Evolutionary conservation across 23 tunicate genomes (phyloP).

Genomic region (Diplosoma virens): DNA sequence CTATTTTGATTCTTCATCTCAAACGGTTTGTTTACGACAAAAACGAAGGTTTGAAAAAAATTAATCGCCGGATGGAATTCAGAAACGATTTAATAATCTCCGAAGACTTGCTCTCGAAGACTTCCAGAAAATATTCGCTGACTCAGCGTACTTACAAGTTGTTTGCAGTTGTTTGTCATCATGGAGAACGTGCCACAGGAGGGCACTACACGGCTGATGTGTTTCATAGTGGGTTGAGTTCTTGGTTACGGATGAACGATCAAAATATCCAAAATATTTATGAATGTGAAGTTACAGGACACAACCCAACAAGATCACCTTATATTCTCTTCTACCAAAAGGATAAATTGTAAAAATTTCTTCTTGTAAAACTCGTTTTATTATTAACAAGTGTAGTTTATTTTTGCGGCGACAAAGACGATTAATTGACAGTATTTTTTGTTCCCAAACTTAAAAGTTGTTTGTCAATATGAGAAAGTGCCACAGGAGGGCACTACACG

Average conservation of each 20-base stretch:
- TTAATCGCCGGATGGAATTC: conserved; percentile 64
- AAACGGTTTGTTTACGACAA: conserved; percentile 87
- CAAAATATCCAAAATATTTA: conserved; percentile 43
- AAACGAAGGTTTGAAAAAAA: conserved; percentile 64
- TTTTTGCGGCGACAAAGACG: too few species aligned
- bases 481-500: too few species aligned
- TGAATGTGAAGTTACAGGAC: conserved; percentile 65
- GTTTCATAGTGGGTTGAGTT: conserved; percentile 76
- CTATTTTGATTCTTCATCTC: conserved; percentile 77
- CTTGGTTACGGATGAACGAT: conserved; percentile 92
- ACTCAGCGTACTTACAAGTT: conserved; percentile 73
- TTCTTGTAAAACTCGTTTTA: too few species aligned
- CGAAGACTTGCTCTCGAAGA: conserved; percentile 66
- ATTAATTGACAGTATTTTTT: too few species aligned
- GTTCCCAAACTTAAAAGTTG: too few species aligned
- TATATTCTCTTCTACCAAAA: conserved; percentile 72
- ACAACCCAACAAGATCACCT: conserved; percentile 58
- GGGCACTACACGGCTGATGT: conserved; percentile 92
- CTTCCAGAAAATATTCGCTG: conserved; percentile 46
- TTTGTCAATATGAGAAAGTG: too few species aligned
- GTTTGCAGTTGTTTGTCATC: conserved; percentile 91
- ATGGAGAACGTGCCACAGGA: conserved; percentile 69
- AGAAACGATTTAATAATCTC: conserved; percentile 64
- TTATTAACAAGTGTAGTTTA: too few species aligned
- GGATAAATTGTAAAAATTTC: too few species aligned